phyloP scores from a whole-genome alignment of 2,113 vertebrate genomes.

The Chlorocebus sabaeus region DNA sequence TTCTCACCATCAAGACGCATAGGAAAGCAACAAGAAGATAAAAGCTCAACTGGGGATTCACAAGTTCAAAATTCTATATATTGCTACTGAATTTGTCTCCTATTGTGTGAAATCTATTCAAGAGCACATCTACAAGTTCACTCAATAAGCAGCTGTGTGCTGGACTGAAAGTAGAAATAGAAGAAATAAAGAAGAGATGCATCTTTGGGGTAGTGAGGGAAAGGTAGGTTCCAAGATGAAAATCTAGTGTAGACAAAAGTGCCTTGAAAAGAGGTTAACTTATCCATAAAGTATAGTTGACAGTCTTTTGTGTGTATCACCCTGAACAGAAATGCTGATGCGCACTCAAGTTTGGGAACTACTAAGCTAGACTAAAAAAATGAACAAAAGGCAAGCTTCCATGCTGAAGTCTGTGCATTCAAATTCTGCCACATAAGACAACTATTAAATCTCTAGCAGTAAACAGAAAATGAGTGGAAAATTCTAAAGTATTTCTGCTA shows the following conservation, averaged over 20 bases:
- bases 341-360: background rate
- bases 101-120: background rate
- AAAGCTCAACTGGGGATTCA: background rate
- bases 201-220: background rate
- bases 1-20: background rate
- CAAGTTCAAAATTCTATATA: background rate
- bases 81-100: background rate
- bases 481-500: conserved; percentile 13
- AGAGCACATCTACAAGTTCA: background rate
- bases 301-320: background rate
- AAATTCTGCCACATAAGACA: background rate
- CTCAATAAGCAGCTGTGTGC: background rate
- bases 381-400: conserved; percentile 7
- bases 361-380: background rate
- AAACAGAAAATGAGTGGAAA: conserved; percentile 25
- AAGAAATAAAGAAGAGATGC: background rate
- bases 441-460: background rate
- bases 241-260: background rate
- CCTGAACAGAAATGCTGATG: background rate
- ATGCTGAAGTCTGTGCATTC: background rate
- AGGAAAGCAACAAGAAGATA: background rate
- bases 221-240: conserved; percentile 20
- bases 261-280: background rate
- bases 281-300: background rate
- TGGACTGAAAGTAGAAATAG: background rate